These are phyloP conservation scores for Ladona fulva DNA, from an alignment of 1,140 invertebrate species.

Conservation along the genomic window DNA sequence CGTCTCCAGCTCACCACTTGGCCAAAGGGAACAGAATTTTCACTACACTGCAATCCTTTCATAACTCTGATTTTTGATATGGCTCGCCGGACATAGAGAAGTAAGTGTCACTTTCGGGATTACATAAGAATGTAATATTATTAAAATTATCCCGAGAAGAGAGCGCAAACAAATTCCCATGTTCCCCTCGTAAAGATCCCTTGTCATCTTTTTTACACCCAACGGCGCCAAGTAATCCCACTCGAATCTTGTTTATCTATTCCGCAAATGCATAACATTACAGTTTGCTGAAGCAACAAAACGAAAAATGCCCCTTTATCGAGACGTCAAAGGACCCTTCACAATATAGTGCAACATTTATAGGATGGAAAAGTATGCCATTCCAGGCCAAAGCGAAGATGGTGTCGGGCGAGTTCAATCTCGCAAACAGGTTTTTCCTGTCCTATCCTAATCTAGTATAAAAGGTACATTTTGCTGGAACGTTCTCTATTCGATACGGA, in stretches of 20 bases:
- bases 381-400: neutral
- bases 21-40: too few relatives aligned
- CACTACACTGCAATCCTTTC: too few relatives aligned
- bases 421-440: constrained; percentile 4
- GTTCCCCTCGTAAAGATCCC: neutral
- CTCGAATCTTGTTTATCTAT: neutral
- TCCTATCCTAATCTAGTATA: constrained; percentile 2
- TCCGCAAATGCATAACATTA: neutral
- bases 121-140: too few relatives aligned
- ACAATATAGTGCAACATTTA: constrained; percentile 7
- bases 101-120: too few relatives aligned
- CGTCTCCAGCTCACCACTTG: too few relatives aligned
- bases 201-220: too few relatives aligned
- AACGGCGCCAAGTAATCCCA: too few relatives aligned
- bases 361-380: neutral
- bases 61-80: too few relatives aligned
- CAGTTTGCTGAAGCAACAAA: neutral
- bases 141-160: too few relatives aligned
- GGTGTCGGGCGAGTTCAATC: neutral
- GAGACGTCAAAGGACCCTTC: neutral
- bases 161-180: neutral
- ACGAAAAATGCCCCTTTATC: neutral
- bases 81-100: too few relatives aligned
- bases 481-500: neutral
- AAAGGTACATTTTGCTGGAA: neutral